Base-by-base conservation (phyloP, 2,797 vertebrate genomes). In the Gambelia wislizenii region DNA sequence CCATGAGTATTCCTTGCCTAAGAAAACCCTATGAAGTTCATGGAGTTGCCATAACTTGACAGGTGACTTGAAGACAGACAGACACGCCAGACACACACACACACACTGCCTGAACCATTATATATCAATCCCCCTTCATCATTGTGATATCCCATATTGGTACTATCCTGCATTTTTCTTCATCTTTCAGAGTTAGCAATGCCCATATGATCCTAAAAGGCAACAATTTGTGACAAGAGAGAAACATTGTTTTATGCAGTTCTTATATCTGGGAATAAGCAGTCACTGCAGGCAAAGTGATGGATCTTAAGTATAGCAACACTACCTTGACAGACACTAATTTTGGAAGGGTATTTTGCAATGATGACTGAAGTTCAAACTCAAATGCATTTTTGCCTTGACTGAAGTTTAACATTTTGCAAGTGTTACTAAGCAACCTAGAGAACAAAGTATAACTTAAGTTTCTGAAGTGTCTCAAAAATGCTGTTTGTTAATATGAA, bases 261-360 rank as follows among this genome's bases (percentile, higher is more conserved):
- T 33, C 89, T 90, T 36, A 88, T 83, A 90, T 89, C 49, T 72
- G n/a, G 90, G 84, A 93, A 95, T 88, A 88, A 92, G 91, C 89
- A 94, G 78, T 88, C 91, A 91, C 91, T 83, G 89, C 27, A 91
- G n/a, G 88, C 81, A 93, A 87, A 61, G 85, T 93, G 93, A 96
- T 83, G 95, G 94, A 96, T 91, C 92, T 88, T 83, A 91, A 94
- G 93, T 89, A 85, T 56, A 92, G 89, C 79, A 94, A 69, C 87
- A 84, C 88, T 74, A 93, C 90, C 89, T 92, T 92, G 93, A 93
- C 89, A 95, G 92, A 93, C 87, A 89, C 91, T 93, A 94, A 95
- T 94, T 96, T 94, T 94, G 94, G 93, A 93, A 93, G 89, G 87
- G 86, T 92, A 89, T 93, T 96, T 94, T 95, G 92, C 91, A 94